Percentiles rank a stretch among this genome's conserved stretches.
Evolutionary conservation across 1,140 invertebrate genomes (phyloP).

Genomic region (Cyrtorhinus lividipennis): DNA sequence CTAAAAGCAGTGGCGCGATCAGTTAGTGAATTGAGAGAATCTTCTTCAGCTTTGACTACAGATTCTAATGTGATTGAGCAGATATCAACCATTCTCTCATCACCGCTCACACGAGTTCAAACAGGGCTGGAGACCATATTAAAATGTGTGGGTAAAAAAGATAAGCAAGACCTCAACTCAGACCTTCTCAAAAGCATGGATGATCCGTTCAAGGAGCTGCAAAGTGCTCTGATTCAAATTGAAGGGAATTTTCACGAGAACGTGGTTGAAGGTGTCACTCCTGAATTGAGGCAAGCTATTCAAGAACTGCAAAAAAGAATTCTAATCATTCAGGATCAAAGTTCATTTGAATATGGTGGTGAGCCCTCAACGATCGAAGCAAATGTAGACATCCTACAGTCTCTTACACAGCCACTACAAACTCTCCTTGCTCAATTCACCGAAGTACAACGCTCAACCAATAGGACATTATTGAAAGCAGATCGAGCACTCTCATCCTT

Average conservation of each 20-base stretch:
- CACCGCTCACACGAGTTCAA: constrained; percentile 23
- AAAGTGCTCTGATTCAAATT: constrained; percentile 25
- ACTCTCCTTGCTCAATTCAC: constrained; percentile 20
- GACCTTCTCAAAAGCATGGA: constrained; percentile 24
- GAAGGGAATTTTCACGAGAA: constrained; percentile 17
- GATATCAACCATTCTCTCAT: constrained; percentile 14
- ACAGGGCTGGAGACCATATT: constrained; percentile 21
- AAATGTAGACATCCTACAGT: constrained; percentile 24
- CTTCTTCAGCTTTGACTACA: not conserved
- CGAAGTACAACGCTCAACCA: constrained; percentile 11
- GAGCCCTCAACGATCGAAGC: constrained; percentile 25
- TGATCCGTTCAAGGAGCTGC: constrained; percentile 24
- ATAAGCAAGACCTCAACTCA: constrained; percentile 20
- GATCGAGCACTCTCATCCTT: constrained; percentile 8
- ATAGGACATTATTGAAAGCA: constrained; percentile 15
- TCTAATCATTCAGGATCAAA: constrained; percentile 25
- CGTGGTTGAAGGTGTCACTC: constrained; percentile 13
- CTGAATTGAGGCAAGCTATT: constrained; percentile 23
- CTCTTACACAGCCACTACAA: constrained; percentile 24
- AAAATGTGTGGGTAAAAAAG: constrained; percentile 22
- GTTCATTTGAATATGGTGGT: constrained; percentile 25
- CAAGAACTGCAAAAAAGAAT: constrained; percentile 26
- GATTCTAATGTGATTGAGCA: constrained; percentile 8
- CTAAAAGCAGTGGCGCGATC: constrained; percentile 22
- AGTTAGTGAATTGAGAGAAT: constrained; percentile 22